Evolutionary conservation across 2,797 vertebrate genomes (phyloP).

Genomic region (Ctenopoma kingsleyae): DNA sequence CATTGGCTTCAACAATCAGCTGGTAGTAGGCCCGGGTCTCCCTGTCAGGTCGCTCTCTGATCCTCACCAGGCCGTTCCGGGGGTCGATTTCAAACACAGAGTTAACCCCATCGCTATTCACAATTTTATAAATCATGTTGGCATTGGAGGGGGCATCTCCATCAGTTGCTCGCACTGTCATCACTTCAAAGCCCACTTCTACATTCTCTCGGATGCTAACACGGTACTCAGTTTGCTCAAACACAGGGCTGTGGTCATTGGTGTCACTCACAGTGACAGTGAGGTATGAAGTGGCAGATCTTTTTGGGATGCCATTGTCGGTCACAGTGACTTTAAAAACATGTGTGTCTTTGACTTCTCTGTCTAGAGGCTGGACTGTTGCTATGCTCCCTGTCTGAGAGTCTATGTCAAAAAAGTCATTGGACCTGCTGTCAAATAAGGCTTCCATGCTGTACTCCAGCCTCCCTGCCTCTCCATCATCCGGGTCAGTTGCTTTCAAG

Average conservation of each 20-base stretch:
- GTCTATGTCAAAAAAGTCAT: conserved; percentile 91
- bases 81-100: conserved; percentile 92
- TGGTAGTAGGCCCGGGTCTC: conserved; percentile 89
- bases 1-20: conserved; percentile 95
- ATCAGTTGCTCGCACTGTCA: conserved; percentile 94
- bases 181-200: conserved; percentile 94
- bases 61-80: conserved; percentile 91
- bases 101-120: conserved; percentile 85
- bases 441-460: conserved; percentile 94
- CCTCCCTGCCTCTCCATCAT: conserved; percentile 92
- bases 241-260: conserved; percentile 93
- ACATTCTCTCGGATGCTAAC: conserved; percentile 93
- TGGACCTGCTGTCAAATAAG: conserved; percentile 92
- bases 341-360: conserved; percentile 95
- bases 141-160: conserved; percentile 95
- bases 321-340: conserved; percentile 92
- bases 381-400: conserved; percentile 88
- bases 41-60: conserved; percentile 89
- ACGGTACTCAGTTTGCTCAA: conserved; percentile 93
- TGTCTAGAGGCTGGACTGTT: conserved; percentile 89
- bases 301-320: conserved; percentile 88
- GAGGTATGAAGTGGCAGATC: conserved; percentile 88
- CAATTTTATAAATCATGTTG: conserved; percentile 95
- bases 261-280: conserved; percentile 96
- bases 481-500: conserved; percentile 91